Percentiles rank a stretch among this genome's conserved stretches.
These are phyloP conservation scores for Microctonus aethiopoides DNA, from an alignment of 2,888 invertebrate species.

Conservation along the genomic window DNA sequence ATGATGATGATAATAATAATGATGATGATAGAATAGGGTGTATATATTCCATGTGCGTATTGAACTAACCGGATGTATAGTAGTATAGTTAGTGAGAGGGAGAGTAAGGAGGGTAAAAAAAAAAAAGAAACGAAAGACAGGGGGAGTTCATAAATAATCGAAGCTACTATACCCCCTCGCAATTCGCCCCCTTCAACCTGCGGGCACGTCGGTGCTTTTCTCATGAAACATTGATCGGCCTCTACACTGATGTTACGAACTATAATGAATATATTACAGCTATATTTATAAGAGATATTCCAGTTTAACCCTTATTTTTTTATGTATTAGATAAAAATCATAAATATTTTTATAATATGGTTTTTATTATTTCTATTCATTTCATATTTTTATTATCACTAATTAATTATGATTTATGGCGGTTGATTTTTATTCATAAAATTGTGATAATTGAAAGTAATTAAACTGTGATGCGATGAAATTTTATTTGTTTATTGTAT, in stretches of 20 bases:
- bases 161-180: constrained; percentile 44
- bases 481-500: background rate
- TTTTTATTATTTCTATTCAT: background rate
- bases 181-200: constrained; percentile 33
- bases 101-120: constrained; percentile 30
- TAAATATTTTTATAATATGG: background rate
- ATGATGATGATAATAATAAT: no score
- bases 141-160: constrained; percentile 66
- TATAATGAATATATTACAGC: constrained; percentile 50
- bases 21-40: constrained; percentile 3
- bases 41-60: background rate
- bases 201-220: constrained; percentile 61
- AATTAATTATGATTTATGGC: background rate
- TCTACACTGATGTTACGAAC: constrained; percentile 49
- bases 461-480: background rate
- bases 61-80: background rate
- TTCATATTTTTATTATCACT: background rate
- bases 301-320: constrained; percentile 2
- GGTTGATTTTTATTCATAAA: no score
- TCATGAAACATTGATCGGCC: constrained; percentile 65
- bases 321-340: background rate
- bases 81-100: constrained; percentile 38
- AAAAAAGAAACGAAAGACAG: constrained; percentile 53
- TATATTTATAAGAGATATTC: background rate
- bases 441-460: background rate